phyloP scores from a whole-genome alignment of 2,888 invertebrate species.

The Tetanocera ferruginea region DNA sequence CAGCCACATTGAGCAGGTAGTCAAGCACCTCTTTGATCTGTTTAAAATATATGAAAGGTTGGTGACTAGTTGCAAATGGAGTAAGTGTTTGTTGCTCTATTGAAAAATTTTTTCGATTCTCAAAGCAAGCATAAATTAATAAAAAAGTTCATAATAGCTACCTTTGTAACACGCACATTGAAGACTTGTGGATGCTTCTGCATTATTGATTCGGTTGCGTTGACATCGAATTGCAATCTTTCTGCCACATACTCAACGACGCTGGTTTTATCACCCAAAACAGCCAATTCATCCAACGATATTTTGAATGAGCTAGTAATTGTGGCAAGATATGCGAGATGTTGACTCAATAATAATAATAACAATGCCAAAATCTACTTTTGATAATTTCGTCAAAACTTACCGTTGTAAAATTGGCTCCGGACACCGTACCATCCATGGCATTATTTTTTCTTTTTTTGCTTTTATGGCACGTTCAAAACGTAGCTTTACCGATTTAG shows the following conservation, averaged over 20 bases:
- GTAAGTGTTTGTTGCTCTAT: too few relatives aligned
- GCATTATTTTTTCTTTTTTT: conserved; percentile 73
- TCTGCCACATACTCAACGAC: conserved; percentile 73
- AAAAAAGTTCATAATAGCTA: conserved; percentile 48
- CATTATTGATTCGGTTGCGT: conserved; percentile 71
- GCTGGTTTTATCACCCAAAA: conserved; percentile 72
- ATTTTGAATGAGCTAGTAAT: conserved; percentile 66
- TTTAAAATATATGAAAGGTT: not conserved
- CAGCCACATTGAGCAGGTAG: conserved; percentile 72
- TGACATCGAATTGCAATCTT: conserved; percentile 71
- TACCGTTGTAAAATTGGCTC: conserved; percentile 74
- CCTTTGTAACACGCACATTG: conserved; percentile 74
- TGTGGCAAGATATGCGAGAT: not conserved
- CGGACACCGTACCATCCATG: conserved; percentile 78
- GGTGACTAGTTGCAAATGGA: too few relatives aligned
- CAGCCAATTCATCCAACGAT: conserved; percentile 66
- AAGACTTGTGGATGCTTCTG: conserved; percentile 72
- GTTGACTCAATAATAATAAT: not conserved
- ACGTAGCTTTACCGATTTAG: conserved; percentile 72
- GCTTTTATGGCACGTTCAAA: conserved; percentile 71
- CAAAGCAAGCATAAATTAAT: not conserved
- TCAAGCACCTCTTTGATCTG: conserved; percentile 75
- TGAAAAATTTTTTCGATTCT: too few relatives aligned
- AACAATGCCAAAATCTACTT: too few relatives aligned
- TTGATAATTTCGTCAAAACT: not conserved